Evolutionary conservation across 2,888 invertebrate species (phyloP), one percentile per base, ranked within the genome.

Genomic region (Callosobruchus maculatus): DNA sequence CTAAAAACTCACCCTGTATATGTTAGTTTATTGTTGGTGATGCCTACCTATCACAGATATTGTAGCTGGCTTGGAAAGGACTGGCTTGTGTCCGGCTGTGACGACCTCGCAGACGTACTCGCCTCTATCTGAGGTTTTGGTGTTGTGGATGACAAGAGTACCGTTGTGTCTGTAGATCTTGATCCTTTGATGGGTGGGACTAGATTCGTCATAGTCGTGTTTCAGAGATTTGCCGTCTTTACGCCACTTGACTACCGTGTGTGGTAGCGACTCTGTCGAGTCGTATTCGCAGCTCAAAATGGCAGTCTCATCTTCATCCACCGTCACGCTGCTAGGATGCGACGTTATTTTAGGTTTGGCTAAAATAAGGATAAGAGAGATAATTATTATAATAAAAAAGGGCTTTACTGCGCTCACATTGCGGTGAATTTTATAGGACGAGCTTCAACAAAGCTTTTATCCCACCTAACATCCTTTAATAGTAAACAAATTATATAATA

Each of bases 71-170:
- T 89, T 87, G 0, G 93, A 93, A 22, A 86, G 81, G 30, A 92
- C 87, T 0, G 91, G 88, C 22, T 87, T 86, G 80, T 91, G 91
- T 3, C 91, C 92, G 7, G 88, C 88, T 1, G 93, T 93, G 77
- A 88, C 87, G 49, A 93, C 90, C 81, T 92, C 90, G 86, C 94
- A 94, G 66, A 89, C 86, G 84, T 94, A 94, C 78, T 89, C 89
- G 20, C 93, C 93, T 77, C 90, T 88, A 85, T 94, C 93, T 4
- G 87, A 85, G 70, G 90, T 82, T 79, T 86, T 85, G 2, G 85
- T 90, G 69, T 87, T 85, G 22, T 87, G 85, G 74, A 93, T 90
- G 68, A 87, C 82, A 73, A 93, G 83, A 0, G 88, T 89, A 18
- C 91, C 91, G 78, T 89, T 89, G 78, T 88, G 82, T 77, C 84